phyloP scores from a whole-genome alignment of 2,888 invertebrate species.

The Halictus ligatus region DNA sequence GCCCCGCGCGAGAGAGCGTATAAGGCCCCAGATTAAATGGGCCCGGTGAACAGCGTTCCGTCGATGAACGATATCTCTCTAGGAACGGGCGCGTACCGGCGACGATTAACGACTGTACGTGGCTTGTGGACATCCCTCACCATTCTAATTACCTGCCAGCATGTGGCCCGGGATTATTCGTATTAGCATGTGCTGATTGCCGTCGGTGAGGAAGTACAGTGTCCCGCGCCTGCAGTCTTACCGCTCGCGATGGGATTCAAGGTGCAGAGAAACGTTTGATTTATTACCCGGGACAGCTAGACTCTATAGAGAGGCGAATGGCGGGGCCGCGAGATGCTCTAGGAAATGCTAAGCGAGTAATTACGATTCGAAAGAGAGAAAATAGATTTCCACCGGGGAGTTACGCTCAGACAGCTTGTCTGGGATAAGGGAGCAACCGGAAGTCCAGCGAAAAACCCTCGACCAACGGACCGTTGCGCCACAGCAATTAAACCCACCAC shows the following conservation, averaged over 20 bases:
- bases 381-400: slow-evolving; percentile 13
- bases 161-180: slow-evolving; percentile 72
- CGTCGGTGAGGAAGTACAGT: slow-evolving; percentile 60
- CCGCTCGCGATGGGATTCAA: slow-evolving; percentile 28
- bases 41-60: slow-evolving; percentile 16
- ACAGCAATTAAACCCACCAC: not conserved
- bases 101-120: slow-evolving; percentile 64
- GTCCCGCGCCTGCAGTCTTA: slow-evolving; percentile 23
- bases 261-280: slow-evolving; percentile 56
- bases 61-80: slow-evolving; percentile 40
- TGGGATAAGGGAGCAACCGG: not conserved
- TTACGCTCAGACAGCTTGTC: slow-evolving; percentile 17
- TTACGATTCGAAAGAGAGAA: slow-evolving; percentile 37
- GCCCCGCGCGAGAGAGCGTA: not conserved
- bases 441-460: slow-evolving; percentile 7
- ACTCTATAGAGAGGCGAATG: slow-evolving; percentile 45
- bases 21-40: slow-evolving; percentile 54
- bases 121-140: slow-evolving; percentile 76
- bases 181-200: slow-evolving; percentile 77
- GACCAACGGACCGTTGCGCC: not conserved
- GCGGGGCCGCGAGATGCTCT: slow-evolving; percentile 23
- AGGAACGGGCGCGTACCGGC: slow-evolving; percentile 23
- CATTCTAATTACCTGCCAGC: slow-evolving; percentile 79
- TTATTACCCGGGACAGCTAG: slow-evolving; percentile 64
- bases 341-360: slow-evolving; percentile 48